Percentiles rank a stretch among this genome's conserved stretches.
Conservation (phyloP, 2,888 invertebrate species). For the Leptura quadrifasciata region DNA sequence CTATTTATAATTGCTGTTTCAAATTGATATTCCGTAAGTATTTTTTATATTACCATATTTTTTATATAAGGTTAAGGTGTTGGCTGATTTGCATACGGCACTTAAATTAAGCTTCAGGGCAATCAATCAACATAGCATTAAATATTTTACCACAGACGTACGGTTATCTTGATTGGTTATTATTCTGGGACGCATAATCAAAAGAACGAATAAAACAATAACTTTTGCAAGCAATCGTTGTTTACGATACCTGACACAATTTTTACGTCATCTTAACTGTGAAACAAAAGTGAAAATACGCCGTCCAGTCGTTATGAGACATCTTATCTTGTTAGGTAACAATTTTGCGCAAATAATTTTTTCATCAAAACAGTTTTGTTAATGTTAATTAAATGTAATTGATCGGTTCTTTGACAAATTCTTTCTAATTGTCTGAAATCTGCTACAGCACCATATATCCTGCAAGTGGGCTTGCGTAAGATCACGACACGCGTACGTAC, state of each 20-base stretch:
- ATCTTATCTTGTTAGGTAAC: conserved; percentile 13
- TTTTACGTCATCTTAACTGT: conserved; percentile 16
- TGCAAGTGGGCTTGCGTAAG: conserved; percentile 10
- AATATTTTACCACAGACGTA: not conserved
- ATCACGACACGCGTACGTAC: not conserved
- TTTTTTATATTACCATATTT: not conserved
- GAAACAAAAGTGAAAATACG: conserved; percentile 33
- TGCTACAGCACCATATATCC: conserved; percentile 23
- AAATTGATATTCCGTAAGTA: not conserved
- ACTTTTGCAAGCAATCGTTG: conserved; percentile 14
- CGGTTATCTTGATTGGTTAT: conserved; percentile 21
- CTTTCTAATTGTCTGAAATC: conserved; percentile 19
- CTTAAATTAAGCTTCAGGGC: not conserved
- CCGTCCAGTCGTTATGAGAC: not conserved
- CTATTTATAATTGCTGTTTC: too few relatives aligned
- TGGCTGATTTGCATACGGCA: conserved; percentile 4
- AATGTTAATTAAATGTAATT: conserved; percentile 20
- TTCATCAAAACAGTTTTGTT: conserved; percentile 23
- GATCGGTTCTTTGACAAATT: conserved; percentile 34
- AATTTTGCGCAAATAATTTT: conserved; percentile 19
- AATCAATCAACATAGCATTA: not conserved
- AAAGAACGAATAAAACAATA: conserved; percentile 21
- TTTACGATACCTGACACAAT: conserved; percentile 25
- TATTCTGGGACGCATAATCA: conserved; percentile 5
- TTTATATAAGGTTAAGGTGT: conserved; percentile 9